A percentile compares a stretch with the other conserved stretches of the same genome.
phyloP scores from a whole-genome alignment of 2,888 invertebrate genomes.

The Hirtodrosophila cameraria region DNA sequence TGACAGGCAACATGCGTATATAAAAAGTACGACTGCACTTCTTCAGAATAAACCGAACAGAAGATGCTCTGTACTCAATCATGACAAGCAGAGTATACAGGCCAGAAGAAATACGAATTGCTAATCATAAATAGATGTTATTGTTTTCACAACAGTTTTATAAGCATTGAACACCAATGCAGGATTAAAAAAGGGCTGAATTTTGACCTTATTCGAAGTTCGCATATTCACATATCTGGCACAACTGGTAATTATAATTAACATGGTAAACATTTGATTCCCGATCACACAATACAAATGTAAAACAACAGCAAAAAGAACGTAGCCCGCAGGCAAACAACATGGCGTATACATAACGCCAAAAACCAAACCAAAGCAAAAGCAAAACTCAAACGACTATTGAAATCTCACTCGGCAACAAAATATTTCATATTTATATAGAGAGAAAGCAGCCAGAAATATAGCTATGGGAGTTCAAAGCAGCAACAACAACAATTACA shows the following conservation, averaged over 20 bases:
- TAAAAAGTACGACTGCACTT: background rate
- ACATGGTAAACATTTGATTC: constrained; percentile 57
- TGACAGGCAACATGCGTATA: constrained; percentile 19
- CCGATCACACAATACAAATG: constrained; percentile 44
- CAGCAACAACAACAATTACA: constrained; percentile 46
- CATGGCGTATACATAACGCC: too few relatives aligned
- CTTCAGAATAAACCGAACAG: too few relatives aligned
- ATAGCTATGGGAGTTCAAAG: constrained; percentile 19
- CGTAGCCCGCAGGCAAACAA: constrained; percentile 30
- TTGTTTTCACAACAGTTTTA: too few relatives aligned
- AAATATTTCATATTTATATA: constrained; percentile 47
- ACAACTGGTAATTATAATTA: constrained; percentile 58
- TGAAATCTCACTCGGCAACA: constrained; percentile 15
- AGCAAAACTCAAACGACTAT: too few relatives aligned
- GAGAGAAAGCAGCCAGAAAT: constrained; percentile 4
- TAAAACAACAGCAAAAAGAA: constrained; percentile 8
- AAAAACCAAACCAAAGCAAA: too few relatives aligned
- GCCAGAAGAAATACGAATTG: too few relatives aligned
- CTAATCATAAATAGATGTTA: too few relatives aligned
- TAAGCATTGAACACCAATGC: too few relatives aligned
- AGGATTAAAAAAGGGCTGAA: too few relatives aligned
- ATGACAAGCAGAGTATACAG: too few relatives aligned
- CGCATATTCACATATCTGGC: constrained; percentile 13
- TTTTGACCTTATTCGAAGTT: constrained; percentile 21
- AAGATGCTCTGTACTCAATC: too few relatives aligned